Evolutionary conservation across 2,113 vertebrate species (phyloP).

Genomic region (Cyanoderma ruficeps): DNA sequence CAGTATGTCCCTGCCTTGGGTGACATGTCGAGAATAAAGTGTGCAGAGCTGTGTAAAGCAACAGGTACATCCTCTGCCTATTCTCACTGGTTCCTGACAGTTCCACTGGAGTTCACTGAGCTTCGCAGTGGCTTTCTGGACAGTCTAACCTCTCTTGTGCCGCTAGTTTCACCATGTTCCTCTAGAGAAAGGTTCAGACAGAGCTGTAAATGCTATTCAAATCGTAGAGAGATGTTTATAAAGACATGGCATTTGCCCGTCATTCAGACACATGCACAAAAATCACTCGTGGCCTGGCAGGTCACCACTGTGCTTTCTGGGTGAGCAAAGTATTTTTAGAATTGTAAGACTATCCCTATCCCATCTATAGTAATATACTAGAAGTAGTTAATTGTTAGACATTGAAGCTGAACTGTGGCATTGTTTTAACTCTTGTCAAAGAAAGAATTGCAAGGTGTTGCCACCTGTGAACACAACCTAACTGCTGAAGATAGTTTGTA

Average conservation of each 20-base stretch:
- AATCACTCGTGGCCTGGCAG: background rate
- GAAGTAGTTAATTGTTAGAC: background rate
- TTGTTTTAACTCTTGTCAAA: background rate
- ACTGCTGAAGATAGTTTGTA: background rate
- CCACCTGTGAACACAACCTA: background rate
- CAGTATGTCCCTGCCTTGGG: background rate
- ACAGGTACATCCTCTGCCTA: background rate
- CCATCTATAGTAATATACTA: background rate
- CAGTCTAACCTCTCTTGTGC: background rate
- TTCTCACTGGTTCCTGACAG: background rate
- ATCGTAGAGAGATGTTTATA: accelerated
- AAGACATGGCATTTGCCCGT: background rate
- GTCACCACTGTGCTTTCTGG: background rate
- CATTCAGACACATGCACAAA: accelerated
- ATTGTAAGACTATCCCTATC: background rate
- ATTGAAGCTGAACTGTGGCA: background rate
- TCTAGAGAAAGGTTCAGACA: background rate
- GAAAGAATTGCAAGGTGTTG: background rate
- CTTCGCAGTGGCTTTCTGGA: background rate
- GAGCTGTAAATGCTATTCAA: background rate
- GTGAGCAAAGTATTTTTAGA: background rate
- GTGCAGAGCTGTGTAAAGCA: background rate
- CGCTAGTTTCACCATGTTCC: background rate
- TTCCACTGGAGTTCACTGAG: background rate
- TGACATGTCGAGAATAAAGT: accelerated